A percentile compares a stretch with the other conserved stretches of the same genome.
phyloP scores from a whole-genome alignment of 2,797 vertebrate species.

The Fratercula arctica region DNA sequence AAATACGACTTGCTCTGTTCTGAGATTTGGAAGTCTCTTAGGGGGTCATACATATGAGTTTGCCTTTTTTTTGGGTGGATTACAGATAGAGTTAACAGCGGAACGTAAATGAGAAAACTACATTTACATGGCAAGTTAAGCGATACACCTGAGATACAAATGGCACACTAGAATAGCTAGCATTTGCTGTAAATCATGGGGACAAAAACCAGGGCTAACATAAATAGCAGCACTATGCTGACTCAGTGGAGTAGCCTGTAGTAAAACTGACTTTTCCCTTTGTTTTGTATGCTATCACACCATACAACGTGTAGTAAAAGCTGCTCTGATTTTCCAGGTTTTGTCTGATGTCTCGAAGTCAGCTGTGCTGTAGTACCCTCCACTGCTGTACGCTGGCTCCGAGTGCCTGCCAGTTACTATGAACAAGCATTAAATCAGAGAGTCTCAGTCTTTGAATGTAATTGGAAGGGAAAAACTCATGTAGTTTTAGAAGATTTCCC shows the following conservation, averaged over 20 bases:
- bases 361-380: not conserved
- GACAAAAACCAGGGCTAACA: not conserved
- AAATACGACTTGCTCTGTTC: constrained; percentile 58
- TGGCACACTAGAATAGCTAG: not conserved
- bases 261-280: not conserved
- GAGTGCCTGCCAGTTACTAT: not conserved
- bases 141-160: not conserved
- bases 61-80: not conserved
- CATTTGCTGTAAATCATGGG: not conserved
- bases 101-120: not conserved
- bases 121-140: not conserved
- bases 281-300: not conserved
- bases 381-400: not conserved
- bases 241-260: not conserved
- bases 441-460: not conserved
- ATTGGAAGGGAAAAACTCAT: not conserved
- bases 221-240: not conserved
- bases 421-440: not conserved
- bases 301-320: not conserved
- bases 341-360: not conserved
- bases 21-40: constrained; percentile 47
- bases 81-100: not conserved
- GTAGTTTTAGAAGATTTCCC: not conserved
- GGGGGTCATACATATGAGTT: not conserved
- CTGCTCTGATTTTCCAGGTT: not conserved